Conservation (phyloP, 2,888 invertebrate species). For the Lordiphosa fenestrarum region DNA sequence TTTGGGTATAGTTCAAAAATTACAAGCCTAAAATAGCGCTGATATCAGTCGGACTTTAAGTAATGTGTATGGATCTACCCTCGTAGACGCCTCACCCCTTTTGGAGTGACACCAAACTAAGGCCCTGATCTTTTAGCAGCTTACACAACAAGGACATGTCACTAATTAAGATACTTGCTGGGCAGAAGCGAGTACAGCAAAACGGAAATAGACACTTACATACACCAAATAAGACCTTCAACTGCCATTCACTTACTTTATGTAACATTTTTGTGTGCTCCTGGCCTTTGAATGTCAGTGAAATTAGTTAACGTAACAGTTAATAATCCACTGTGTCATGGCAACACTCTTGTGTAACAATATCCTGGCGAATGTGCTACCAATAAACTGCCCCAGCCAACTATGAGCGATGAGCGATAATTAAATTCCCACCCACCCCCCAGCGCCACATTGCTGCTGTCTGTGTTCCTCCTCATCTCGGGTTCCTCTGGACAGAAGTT, state of each 20-base stretch:
- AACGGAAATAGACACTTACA: too few species aligned
- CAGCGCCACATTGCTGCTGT: not conserved
- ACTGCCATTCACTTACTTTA: not conserved
- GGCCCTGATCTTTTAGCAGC: slow-evolving; percentile 17
- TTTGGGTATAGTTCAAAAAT: too few species aligned
- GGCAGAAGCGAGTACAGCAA: not conserved
- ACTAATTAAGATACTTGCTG: slow-evolving; percentile 57
- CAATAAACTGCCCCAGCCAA: slow-evolving; percentile 28
- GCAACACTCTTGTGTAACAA: slow-evolving; percentile 49
- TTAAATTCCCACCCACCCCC: slow-evolving; percentile 47
- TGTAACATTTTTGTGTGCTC: slow-evolving; percentile 13
- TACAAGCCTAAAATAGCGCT: not conserved
- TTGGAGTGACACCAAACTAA: slow-evolving; percentile 13
- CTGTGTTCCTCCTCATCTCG: slow-evolving; percentile 4
- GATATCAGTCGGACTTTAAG: slow-evolving; percentile 6
- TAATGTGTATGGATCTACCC: not conserved
- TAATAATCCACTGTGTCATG: slow-evolving; percentile 50
- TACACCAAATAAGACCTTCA: not conserved
- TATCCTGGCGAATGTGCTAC: slow-evolving; percentile 19
- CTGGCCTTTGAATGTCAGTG: slow-evolving; percentile 20
- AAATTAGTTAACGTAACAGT: slow-evolving; percentile 57
- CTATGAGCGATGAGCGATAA: slow-evolving; percentile 56
- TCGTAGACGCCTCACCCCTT: slow-evolving; percentile 19
- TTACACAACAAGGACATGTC: slow-evolving; percentile 9
- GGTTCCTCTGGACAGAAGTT: slow-evolving; percentile 34